Base-by-base conservation (phyloP, 2,888 invertebrate genomes). In the Chirona hameri region DNA sequence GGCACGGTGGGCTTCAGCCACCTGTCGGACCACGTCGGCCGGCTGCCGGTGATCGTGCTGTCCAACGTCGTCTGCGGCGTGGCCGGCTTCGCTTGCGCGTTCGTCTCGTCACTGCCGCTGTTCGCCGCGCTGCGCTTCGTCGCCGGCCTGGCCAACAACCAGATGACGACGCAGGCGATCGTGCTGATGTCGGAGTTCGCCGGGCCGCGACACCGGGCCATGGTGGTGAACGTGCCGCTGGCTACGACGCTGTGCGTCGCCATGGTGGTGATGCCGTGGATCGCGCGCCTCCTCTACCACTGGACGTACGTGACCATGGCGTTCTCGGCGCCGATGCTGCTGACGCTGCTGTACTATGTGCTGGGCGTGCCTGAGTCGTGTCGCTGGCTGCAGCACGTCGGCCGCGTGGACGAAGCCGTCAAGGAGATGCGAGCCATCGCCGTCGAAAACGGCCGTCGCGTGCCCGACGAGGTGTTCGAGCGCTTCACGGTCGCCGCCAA, bases 161-260 rank as follows among this genome's bases (percentile, higher is more conserved):
- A n/a, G 21, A 69, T 39, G 52, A n/a, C 1, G 18, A 95, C 48
- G 95, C 95, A 95, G 95, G 96, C 94, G 96, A 96, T 86, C 65
- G 96, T 87, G 89, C 96, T 85, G 95, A 95, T 95, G 89, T 92
- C 84, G 80, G 46, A 39, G 76, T 27, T 65, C 24, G 57, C 60
- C 5, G 39, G 21, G 15, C n/a, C 39, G 29, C 31, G 80, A 92
- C 82, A 29, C 18, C 72, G 27, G 0, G 24, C 27, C 31, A 81
- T 55, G 55, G 27, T 82, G 24, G 29, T 80, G 39, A 76, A 57
- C 48, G 21, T 57, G 52, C 31, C 57, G 95, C 95, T 0, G 95
- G 96, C 81, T 95, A 95, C 0, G 89, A 95, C 69, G 95, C 95
- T 90, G 95, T 95, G 89, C 95, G 95, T 93, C 81, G 95, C 95